Conservation (phyloP, 2,888 invertebrate genomes). For the Hetaerina titia region DNA sequence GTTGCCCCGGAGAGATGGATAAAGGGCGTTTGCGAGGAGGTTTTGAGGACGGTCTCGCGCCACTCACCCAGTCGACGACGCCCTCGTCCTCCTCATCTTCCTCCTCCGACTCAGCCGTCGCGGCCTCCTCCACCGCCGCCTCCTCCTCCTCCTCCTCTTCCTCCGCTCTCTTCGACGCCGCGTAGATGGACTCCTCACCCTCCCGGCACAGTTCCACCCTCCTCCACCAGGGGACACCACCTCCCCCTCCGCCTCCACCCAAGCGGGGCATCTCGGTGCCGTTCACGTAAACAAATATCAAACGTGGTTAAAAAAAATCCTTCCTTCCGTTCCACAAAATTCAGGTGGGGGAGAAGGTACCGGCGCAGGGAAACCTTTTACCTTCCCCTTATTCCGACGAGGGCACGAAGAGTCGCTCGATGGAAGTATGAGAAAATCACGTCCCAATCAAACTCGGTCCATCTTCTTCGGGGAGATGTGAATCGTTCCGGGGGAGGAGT, state of each 20-base stretch:
- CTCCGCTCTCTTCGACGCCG: constrained; percentile 33
- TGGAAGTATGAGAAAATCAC: neutral
- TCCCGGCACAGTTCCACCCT: constrained; percentile 54
- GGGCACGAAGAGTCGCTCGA: neutral
- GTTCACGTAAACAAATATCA: neutral
- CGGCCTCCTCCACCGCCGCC: constrained; percentile 58
- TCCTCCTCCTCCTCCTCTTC: constrained; percentile 64
- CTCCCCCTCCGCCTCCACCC: constrained; percentile 45
- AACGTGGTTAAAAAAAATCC: neutral
- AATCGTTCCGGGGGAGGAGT: neutral
- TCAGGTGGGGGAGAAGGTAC: neutral
- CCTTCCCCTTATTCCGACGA: neutral
- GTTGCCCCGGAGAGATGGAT: neutral
- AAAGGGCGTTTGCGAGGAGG: neutral
- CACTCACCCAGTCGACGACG: constrained; percentile 58
- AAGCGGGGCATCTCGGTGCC: constrained; percentile 33
- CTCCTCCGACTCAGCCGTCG: constrained; percentile 61
- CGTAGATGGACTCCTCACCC: constrained; percentile 51
- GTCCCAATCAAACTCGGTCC: neutral
- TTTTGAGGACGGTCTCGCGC: neutral
- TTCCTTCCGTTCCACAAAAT: neutral
- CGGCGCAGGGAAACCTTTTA: neutral
- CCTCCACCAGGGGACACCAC: constrained; percentile 58
- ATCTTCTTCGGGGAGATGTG: neutral
- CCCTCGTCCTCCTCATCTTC: constrained; percentile 64